Conservation (phyloP, 2,113 vertebrate species). For the Hepsetus odoe region DNA sequence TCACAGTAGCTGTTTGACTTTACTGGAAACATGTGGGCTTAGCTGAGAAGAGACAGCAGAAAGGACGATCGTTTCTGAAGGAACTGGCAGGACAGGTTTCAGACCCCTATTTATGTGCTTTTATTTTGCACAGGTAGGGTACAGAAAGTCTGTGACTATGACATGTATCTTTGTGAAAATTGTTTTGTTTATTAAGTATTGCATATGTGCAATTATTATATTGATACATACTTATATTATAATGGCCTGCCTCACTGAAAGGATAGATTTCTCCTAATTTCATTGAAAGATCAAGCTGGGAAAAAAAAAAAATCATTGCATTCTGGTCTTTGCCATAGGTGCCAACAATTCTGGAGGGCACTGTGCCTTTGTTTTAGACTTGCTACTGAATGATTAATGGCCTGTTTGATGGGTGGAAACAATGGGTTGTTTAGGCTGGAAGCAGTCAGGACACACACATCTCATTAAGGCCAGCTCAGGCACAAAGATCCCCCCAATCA, state of each 20-base stretch:
- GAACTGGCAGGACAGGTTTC: too few relatives aligned
- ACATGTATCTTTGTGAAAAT: too few relatives aligned
- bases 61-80: not conserved
- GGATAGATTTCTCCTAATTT: not conserved
- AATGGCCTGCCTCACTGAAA: not conserved
- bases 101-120: too few relatives aligned
- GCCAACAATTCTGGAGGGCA: not conserved
- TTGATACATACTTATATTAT: too few relatives aligned
- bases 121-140: too few relatives aligned
- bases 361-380: not conserved
- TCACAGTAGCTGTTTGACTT: not conserved
- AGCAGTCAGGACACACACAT: conserved; percentile 12
- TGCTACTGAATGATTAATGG: conserved; percentile 22
- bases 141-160: too few relatives aligned
- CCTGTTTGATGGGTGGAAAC: conserved; percentile 20
- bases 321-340: not conserved
- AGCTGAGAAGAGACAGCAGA: not conserved
- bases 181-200: too few relatives aligned
- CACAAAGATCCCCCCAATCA: conserved; percentile 19
- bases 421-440: conserved; percentile 19
- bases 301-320: not conserved
- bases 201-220: too few relatives aligned
- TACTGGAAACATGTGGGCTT: not conserved
- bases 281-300: not conserved
- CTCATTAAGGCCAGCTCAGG: conserved; percentile 32